phyloP scores from a whole-genome alignment of 1,140 invertebrate genomes.

The Frieseomelitta varia region DNA sequence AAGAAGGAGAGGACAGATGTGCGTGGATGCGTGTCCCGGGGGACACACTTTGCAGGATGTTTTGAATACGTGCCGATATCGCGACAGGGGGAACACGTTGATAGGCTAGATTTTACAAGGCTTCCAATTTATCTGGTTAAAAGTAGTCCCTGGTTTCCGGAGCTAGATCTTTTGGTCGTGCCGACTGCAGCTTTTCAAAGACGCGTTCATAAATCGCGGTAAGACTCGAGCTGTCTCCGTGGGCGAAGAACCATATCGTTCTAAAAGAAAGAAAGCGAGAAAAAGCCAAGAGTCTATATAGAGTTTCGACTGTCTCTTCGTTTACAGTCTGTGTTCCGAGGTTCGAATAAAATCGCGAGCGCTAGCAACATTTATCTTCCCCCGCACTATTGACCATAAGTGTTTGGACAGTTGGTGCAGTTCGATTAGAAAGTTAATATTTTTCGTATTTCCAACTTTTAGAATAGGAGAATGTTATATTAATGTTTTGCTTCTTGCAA shows the following conservation, averaged over 20 bases:
- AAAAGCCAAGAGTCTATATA: not conserved
- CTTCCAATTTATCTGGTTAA: conserved; percentile 32
- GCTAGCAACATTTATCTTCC: not conserved
- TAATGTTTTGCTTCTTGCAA: too few relatives aligned
- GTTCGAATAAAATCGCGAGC: not conserved
- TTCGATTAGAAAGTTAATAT: too few relatives aligned
- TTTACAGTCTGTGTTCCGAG: not conserved
- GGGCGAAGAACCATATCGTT: not conserved
- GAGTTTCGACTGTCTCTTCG: not conserved
- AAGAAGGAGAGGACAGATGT: conserved; percentile 19
- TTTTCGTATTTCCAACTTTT: too few relatives aligned
- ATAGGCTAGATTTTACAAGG: conserved; percentile 19
- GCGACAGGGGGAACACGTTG: conserved; percentile 27
- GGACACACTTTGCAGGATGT: conserved; percentile 64
- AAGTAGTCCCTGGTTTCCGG: conserved; percentile 40
- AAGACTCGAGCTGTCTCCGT: conserved; percentile 45
- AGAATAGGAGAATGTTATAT: too few relatives aligned
- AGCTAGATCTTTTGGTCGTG: conserved; percentile 33
- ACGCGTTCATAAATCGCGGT: conserved; percentile 51
- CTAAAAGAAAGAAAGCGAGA: not conserved
- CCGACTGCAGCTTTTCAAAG: not conserved
- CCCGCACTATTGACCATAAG: not conserved
- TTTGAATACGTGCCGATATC: conserved; percentile 77
- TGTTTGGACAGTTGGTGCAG: too few relatives aligned
- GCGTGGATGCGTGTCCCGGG: conserved; percentile 45